phyloP scores from a whole-genome alignment of 1,140 invertebrate species.

The Acromyrmex charruanus region DNA sequence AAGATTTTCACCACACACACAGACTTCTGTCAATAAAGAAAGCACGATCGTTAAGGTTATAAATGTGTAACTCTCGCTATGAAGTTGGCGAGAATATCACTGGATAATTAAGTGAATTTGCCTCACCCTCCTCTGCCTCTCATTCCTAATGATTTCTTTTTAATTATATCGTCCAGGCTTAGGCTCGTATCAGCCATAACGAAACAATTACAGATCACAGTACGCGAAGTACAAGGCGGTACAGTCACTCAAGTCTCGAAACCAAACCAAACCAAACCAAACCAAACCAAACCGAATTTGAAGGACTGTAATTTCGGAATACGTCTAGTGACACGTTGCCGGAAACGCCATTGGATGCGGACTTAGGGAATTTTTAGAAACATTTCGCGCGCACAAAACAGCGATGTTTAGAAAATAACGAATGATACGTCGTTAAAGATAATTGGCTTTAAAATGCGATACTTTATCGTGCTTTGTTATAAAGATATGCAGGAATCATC shows the following conservation, averaged over 20 bases:
- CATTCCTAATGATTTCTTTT: constrained; percentile 81
- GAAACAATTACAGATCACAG: constrained; percentile 50
- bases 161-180: constrained; percentile 85
- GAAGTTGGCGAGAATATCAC: too few species aligned
- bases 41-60: constrained; percentile 35
- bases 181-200: constrained; percentile 73
- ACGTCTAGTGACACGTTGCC: not conserved
- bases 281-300: not conserved
- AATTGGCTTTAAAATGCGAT: too few species aligned
- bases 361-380: not conserved
- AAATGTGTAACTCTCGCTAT: not conserved
- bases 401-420: too few species aligned
- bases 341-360: not conserved
- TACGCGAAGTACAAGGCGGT: constrained; percentile 34
- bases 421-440: too few species aligned
- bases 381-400: too few species aligned
- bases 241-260: not conserved
- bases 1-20: not conserved
- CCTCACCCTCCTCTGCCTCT: constrained; percentile 81
- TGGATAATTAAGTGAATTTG: constrained; percentile 1
- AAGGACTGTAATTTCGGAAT: constrained; percentile 16
- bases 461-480: too few species aligned
- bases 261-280: not conserved
- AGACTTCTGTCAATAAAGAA: not conserved
- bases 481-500: too few species aligned